phyloP scores from a whole-genome alignment of 2,797 vertebrate species.

The Protosalanx chinensis region DNA sequence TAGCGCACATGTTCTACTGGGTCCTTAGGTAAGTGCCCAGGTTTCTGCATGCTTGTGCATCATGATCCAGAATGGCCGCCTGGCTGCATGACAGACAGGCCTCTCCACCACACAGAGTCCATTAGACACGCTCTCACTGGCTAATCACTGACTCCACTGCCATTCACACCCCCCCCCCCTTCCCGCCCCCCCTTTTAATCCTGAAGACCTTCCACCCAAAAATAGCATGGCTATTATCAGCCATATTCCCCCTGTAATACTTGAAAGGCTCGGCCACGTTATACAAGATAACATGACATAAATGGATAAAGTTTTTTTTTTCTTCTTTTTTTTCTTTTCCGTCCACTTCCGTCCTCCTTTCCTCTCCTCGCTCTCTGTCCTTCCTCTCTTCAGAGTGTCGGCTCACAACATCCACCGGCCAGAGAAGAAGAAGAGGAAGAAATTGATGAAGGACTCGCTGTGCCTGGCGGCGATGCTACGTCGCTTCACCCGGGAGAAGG shows the following conservation, averaged over 20 bases:
- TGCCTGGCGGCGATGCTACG: slow-evolving; percentile 92
- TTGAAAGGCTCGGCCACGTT: slow-evolving; percentile 30
- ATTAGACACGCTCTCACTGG: slow-evolving; percentile 53
- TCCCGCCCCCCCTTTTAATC: slow-evolving; percentile 7
- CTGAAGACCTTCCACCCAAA: slow-evolving; percentile 48
- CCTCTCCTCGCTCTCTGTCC: background rate
- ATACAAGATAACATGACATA: background rate
- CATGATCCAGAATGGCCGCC: slow-evolving; percentile 48
- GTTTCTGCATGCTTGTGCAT: slow-evolving; percentile 36
- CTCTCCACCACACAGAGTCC: slow-evolving; percentile 47
- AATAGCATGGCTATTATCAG: slow-evolving; percentile 43
- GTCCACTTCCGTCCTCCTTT: too few species aligned
- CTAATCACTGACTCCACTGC: slow-evolving; percentile 34
- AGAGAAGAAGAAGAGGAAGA: slow-evolving; percentile 95
- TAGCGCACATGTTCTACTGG: background rate
- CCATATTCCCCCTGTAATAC: slow-evolving; percentile 42
- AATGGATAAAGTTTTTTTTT: too few species aligned
- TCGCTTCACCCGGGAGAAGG: slow-evolving; percentile 93
- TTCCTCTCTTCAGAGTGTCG: slow-evolving; percentile 77
- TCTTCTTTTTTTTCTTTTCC: too few species aligned
- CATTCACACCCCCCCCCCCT: slow-evolving; percentile 9
- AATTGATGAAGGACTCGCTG: slow-evolving; percentile 89
- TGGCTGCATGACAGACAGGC: slow-evolving; percentile 40
- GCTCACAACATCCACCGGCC: slow-evolving; percentile 78
- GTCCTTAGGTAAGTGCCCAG: background rate